Conservation (phyloP, 2,113 vertebrate genomes). For the Erythrocercus mccallii region DNA sequence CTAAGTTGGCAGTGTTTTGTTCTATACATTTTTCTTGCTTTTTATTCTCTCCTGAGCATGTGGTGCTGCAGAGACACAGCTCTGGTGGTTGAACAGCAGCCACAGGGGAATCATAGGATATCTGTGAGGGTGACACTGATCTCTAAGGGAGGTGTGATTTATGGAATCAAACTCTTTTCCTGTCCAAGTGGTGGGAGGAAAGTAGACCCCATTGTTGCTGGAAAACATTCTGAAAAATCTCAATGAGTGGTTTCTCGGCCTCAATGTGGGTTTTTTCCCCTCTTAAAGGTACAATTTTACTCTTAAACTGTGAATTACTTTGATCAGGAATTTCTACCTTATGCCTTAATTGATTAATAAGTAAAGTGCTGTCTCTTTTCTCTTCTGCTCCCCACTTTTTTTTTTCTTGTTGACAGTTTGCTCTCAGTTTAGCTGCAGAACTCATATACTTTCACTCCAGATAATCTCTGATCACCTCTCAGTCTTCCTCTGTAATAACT, state of each 20-base stretch:
- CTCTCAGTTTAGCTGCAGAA: not conserved
- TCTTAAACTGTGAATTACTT: constrained; percentile 20
- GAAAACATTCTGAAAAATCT: constrained; percentile 4
- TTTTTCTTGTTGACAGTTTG: not conserved
- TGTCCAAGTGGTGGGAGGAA: not conserved
- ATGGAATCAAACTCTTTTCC: not conserved
- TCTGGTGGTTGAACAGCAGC: not conserved
- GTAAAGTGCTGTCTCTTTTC: not conserved
- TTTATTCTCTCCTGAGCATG: not conserved
- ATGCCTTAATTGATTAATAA: constrained; percentile 34
- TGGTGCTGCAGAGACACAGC: not conserved
- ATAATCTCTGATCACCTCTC: not conserved
- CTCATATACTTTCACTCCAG: not conserved
- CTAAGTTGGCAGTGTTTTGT: not conserved
- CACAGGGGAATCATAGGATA: not conserved
- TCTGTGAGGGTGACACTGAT: rapidly evolving
- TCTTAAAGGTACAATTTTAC: constrained; percentile 32
- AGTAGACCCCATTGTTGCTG: not conserved
- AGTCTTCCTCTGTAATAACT: not conserved
- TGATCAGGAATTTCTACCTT: not conserved
- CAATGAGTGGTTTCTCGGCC: constrained; percentile 28
- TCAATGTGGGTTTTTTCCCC: not conserved
- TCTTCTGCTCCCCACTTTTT: not conserved
- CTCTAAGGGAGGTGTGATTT: not conserved
- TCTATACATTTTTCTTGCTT: not conserved